Evolutionary conservation across 2,113 vertebrate species (phyloP).

Genomic region (Isurus oxyrinchus): DNA sequence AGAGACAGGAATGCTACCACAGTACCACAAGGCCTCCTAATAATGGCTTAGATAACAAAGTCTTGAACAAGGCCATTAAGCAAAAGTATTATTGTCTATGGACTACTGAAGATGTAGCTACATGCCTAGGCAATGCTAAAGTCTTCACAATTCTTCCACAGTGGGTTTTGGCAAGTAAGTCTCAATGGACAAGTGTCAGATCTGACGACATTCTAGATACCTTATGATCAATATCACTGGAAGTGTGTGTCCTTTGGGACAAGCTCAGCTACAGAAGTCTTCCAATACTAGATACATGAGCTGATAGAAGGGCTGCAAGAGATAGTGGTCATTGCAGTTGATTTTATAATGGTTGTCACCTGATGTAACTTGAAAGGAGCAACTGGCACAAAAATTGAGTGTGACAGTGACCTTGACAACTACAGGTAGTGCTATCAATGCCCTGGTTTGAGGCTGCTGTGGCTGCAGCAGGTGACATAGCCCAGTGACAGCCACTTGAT

Average conservation of each 20-base stretch:
- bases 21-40: too few relatives aligned
- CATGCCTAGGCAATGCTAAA: not conserved
- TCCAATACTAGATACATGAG: not conserved
- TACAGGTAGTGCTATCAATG: not conserved
- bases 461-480: not conserved
- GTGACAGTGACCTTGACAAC: not conserved
- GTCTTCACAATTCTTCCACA: not conserved
- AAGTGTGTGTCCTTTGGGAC: not conserved
- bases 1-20: too few relatives aligned
- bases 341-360: too few relatives aligned
- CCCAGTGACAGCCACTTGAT: not conserved
- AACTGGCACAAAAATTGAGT: not conserved
- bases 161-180: not conserved
- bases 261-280: not conserved
- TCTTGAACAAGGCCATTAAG: not conserved
- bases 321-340: not conserved
- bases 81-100: not conserved
- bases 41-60: too few relatives aligned
- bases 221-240: not conserved
- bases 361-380: not conserved
- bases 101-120: not conserved
- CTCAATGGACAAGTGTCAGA: not conserved
- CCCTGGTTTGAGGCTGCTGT: not conserved
- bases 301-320: not conserved
- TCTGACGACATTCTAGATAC: not conserved